Evolutionary conservation across 2,888 invertebrate genomes (phyloP).

Genomic region (Calameuta filiformis): DNA sequence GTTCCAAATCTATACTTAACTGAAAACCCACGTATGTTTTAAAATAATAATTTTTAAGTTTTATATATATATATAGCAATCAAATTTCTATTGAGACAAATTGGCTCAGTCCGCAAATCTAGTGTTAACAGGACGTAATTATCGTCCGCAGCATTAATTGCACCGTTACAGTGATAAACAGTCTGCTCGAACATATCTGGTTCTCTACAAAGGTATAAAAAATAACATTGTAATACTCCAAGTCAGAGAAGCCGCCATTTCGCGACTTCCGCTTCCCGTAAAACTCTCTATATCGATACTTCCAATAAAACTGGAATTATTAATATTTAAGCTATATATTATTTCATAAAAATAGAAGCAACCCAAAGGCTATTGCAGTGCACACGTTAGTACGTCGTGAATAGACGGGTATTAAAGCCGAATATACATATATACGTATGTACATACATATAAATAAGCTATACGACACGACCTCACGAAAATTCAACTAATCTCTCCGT

Average conservation of each 20-base stretch:
- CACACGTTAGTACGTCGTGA: conserved; percentile 22
- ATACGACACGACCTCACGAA: background rate
- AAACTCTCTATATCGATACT: conserved; percentile 56
- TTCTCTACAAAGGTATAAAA: conserved; percentile 51
- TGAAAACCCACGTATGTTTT: no score
- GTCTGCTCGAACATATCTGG: conserved; percentile 47
- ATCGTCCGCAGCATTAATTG: background rate
- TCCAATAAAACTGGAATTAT: conserved; percentile 65
- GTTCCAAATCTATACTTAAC: no score
- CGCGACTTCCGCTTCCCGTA: conserved; percentile 30
- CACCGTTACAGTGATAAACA: background rate
- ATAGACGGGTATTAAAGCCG: background rate
- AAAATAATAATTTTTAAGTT: no score
- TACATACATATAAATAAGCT: conserved; percentile 6
- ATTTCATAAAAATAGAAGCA: conserved; percentile 59
- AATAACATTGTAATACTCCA: conserved; percentile 44
- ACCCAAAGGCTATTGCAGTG: conserved; percentile 56
- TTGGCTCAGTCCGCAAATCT: no score
- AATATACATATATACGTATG: conserved; percentile 6
- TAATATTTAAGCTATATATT: conserved; percentile 49
- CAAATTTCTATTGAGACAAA: no score
- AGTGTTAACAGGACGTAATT: background rate
- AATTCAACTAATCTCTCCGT: background rate
- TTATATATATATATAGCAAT: no score
- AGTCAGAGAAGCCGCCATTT: conserved; percentile 26